phyloP scores from a whole-genome alignment of 2,797 vertebrate genomes.

The Oryzias dopingdopingensis region DNA sequence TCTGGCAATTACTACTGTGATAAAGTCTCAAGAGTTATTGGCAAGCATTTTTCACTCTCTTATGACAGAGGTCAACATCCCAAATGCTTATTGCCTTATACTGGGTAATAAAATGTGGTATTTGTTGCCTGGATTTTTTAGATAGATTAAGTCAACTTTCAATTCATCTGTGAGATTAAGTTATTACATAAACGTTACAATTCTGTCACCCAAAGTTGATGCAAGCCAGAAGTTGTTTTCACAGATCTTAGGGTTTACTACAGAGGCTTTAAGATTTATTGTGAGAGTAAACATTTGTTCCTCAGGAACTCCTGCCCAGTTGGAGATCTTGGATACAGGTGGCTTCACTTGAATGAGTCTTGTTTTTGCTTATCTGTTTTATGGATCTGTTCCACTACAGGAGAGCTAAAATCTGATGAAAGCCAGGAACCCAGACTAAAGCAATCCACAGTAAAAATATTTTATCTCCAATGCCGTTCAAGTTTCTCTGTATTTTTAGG shows the following conservation, averaged over 20 bases:
- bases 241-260: slow-evolving; percentile 4
- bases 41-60: too few species aligned
- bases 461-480: neutral
- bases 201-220: too few species aligned
- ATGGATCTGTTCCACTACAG: neutral
- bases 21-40: too few species aligned
- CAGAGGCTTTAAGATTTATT: slow-evolving; percentile 19
- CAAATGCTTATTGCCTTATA: too few species aligned
- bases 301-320: slow-evolving; percentile 7
- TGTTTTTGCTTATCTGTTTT: slow-evolving; percentile 18
- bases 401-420: slow-evolving; percentile 1
- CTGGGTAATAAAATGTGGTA: too few species aligned
- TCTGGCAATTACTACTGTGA: neutral
- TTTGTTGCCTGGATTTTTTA: too few species aligned
- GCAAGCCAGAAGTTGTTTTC: slow-evolving; percentile 12
- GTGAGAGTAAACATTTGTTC: slow-evolving; percentile 1
- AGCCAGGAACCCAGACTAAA: neutral
- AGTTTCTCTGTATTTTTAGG: too few species aligned
- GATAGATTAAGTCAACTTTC: too few species aligned
- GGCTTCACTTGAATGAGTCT: slow-evolving; percentile 7
- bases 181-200: too few species aligned
- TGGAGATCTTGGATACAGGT: slow-evolving; percentile 30
- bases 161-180: too few species aligned
- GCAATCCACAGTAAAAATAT: neutral
- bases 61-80: too few species aligned